Evolutionary conservation across 2,797 vertebrate genomes (phyloP), one percentile per base, ranked within the genome.

Genomic region (Morelia viridis): DNA sequence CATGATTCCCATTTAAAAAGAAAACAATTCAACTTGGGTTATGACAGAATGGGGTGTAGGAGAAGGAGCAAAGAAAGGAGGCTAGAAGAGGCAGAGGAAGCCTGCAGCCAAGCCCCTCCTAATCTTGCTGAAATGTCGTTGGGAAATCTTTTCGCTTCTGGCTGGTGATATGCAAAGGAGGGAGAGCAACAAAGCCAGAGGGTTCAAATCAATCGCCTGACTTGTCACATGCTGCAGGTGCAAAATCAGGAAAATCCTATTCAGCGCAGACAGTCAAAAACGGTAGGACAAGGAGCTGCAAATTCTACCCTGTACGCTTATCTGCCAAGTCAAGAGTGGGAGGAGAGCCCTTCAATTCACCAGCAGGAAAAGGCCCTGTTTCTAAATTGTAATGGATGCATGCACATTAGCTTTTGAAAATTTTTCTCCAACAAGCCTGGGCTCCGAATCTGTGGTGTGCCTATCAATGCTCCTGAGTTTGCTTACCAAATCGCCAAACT

Each of bases 401-500:
- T 31, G 1, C 0, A 50, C 10, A 15, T 26, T 56, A 5, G n/a
- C 28, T 4, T 46, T 4, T 46, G 35, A 46, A 80, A 9, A 24
- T 24, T 46, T 80, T 46, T 10, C 35, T 46, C 19, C 35, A 24
- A 41, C 71, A 46, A 24, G 71, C 19, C 41, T 46, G 71, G 46
- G 35, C 71, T 11, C 9, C 8, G 1, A 76, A 76, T 56, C 46
- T 28, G 11, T 8, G 5, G 4, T 26, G 35, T 41, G 35, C 35
- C 50, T 8, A 53, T 53, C 6, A 5, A 62, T 7, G 11, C 35
- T 31, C 58, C 17, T 1, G 1, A 80, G 13, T 61, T 22, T 58
- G 60, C 93, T 60, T 50, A 93, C 93, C 68, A 71, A 31, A 46
- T 93, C 93, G 10, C 93, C 86, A 71, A 93, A 65, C 1, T 93